Conservation (phyloP, 2,888 invertebrate species). For the Plebejus anna region DNA sequence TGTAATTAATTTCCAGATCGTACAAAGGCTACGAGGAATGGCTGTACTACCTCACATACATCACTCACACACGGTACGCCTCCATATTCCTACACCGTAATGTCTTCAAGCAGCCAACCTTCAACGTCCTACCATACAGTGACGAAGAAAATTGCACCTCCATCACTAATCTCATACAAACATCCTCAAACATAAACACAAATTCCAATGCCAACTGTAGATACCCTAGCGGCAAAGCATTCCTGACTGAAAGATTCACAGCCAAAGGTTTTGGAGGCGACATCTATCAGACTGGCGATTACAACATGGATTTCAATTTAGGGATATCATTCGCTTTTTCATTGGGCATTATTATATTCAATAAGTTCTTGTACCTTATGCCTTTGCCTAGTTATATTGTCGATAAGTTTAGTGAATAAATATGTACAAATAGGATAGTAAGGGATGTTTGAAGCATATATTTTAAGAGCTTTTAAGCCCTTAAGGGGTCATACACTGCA, state of each 20-base stretch:
- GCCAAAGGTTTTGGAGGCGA: slow-evolving; percentile 77
- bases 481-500: no score
- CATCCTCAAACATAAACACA: slow-evolving; percentile 66
- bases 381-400: slow-evolving; percentile 91
- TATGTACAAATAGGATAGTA: neutral
- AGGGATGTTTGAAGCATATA: neutral
- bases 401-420: slow-evolving; percentile 89
- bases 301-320: slow-evolving; percentile 87
- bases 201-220: slow-evolving; percentile 82
- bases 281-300: slow-evolving; percentile 78
- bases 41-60: slow-evolving; percentile 89
- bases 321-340: slow-evolving; percentile 91
- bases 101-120: slow-evolving; percentile 81
- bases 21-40: slow-evolving; percentile 89
- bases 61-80: slow-evolving; percentile 89
- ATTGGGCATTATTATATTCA: slow-evolving; percentile 88
- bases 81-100: slow-evolving; percentile 87
- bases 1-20: slow-evolving; percentile 75
- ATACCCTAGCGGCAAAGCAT: slow-evolving; percentile 85
- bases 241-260: slow-evolving; percentile 85
- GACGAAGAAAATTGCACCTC: slow-evolving; percentile 76
- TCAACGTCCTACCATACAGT: slow-evolving; percentile 77
- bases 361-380: slow-evolving; percentile 90
- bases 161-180: slow-evolving; percentile 76
- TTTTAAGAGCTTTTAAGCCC: neutral